Evolutionary conservation across 1,140 invertebrate genomes (phyloP).

Genomic region (Laupala kohalensis): DNA sequence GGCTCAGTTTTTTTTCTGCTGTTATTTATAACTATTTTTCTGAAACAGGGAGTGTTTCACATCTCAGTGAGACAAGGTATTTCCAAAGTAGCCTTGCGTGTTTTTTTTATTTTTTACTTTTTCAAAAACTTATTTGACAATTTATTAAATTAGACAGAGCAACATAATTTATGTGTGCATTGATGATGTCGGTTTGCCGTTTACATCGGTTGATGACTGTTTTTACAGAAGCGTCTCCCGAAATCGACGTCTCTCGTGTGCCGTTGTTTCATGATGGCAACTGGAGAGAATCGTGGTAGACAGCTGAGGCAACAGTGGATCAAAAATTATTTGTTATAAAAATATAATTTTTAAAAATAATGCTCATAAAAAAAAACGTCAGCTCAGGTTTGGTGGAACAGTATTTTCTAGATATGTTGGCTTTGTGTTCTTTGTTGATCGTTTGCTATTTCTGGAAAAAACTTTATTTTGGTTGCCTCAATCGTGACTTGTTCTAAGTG

Average conservation of each 20-base stretch:
- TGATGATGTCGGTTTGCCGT: neutral
- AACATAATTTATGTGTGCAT: neutral
- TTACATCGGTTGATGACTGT: conserved; percentile 5
- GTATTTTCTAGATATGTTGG: neutral
- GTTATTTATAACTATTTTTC: neutral
- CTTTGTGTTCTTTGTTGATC: neutral
- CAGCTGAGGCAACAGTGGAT: neutral
- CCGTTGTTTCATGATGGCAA: conserved; percentile 16
- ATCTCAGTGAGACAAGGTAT: no score
- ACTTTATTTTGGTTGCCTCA: neutral
- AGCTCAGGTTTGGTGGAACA: conserved; percentile 5
- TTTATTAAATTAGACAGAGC: no score
- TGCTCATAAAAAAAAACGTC: neutral
- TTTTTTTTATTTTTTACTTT: neutral
- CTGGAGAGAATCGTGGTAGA: conserved; percentile 16
- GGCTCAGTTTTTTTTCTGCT: neutral
- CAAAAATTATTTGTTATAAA: neutral
- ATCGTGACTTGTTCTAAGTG: neutral
- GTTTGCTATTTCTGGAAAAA: neutral
- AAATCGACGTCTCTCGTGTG: conserved; percentile 16
- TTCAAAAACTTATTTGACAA: neutral
- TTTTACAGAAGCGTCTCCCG: conserved; percentile 16
- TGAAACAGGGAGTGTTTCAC: no score
- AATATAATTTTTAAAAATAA: conserved; percentile 5
- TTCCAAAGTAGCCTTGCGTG: no score